These are phyloP conservation scores for Myotis myotis DNA, from an alignment of 2,797 vertebrate genomes.

Conservation along the genomic window DNA sequence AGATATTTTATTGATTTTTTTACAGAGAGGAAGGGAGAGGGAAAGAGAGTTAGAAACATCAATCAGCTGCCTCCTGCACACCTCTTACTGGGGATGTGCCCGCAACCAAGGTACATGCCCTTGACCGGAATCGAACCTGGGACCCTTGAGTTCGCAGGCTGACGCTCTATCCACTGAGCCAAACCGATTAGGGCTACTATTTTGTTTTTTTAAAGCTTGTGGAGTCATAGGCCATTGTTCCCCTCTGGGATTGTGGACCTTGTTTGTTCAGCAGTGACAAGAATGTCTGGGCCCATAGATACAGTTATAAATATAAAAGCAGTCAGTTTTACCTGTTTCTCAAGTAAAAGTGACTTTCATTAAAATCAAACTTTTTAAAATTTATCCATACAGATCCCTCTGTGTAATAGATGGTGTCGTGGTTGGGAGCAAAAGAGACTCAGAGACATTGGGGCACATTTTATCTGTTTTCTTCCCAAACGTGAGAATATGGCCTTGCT, in stretches of 20 bases:
- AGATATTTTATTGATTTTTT: no score
- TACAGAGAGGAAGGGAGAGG: no score
- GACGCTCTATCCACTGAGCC: no score
- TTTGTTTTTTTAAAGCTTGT: neutral
- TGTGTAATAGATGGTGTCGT: neutral
- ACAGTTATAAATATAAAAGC: neutral
- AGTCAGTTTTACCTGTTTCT: neutral
- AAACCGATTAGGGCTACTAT: neutral
- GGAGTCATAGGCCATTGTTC: neutral
- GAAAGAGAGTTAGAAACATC: no score
- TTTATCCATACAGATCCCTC: neutral
- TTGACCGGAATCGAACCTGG: no score
- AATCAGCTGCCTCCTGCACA: no score
- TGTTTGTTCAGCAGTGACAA: neutral
- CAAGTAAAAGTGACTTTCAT: neutral
- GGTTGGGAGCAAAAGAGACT: neutral
- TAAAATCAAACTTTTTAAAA: neutral
- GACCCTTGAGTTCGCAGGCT: no score
- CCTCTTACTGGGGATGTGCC: no score
- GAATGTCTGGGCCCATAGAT: neutral
- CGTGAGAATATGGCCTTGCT: neutral
- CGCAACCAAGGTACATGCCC: no score
- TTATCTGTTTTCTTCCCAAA: neutral
- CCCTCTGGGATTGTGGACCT: neutral
- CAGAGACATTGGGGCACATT: neutral